Percentiles rank a stretch among this genome's conserved stretches.
Evolutionary conservation across 2,113 vertebrate genomes (phyloP).

Genomic region (Rana temporaria): DNA sequence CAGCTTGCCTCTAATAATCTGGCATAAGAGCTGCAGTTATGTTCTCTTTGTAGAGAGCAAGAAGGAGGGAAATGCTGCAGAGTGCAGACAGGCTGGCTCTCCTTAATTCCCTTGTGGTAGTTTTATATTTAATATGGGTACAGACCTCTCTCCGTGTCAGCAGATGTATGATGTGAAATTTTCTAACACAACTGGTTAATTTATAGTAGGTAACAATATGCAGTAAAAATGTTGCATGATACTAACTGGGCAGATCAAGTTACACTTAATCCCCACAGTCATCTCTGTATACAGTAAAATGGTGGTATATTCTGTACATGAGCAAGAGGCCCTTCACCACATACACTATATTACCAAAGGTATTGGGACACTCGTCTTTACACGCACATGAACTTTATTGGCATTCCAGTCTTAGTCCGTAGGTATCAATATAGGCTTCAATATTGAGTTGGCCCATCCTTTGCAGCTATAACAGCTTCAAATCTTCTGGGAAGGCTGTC

Average conservation of each 20-base stretch:
- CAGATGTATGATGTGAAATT: neutral
- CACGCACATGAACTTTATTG: no score
- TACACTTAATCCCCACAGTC: neutral
- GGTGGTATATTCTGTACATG: no score
- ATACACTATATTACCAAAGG: no score
- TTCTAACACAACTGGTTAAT: no score
- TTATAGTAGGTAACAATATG: neutral
- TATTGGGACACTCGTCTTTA: no score
- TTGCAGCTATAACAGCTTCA: no score
- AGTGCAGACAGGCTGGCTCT: slow-evolving; percentile 30
- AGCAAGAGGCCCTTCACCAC: no score
- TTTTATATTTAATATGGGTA: neutral
- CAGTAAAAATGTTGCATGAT: neutral
- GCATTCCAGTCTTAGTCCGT: no score
- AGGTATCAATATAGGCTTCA: no score
- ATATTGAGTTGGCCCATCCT: no score
- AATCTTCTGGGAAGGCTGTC: no score
- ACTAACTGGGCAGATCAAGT: neutral
- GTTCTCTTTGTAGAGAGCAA: slow-evolving; percentile 14
- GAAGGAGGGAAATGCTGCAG: neutral
- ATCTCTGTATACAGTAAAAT: neutral
- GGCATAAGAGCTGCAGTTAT: neutral
- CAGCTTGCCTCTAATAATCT: slow-evolving; percentile 13
- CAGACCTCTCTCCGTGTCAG: neutral
- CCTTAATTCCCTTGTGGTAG: slow-evolving; percentile 28